phyloP scores from a whole-genome alignment of 2,113 vertebrate species.

The Cynopterus brachyotis region DNA sequence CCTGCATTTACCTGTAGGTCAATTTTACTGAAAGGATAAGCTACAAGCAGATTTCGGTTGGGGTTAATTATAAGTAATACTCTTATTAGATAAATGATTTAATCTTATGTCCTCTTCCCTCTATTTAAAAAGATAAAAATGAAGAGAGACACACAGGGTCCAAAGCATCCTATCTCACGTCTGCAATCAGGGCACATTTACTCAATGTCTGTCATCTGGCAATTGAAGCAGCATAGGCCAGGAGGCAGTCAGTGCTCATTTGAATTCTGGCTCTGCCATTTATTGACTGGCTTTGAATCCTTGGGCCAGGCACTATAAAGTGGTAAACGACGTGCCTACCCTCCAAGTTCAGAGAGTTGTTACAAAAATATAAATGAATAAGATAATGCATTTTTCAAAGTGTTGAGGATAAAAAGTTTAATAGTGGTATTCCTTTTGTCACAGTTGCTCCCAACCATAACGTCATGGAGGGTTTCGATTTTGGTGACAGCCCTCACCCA shows the following conservation, averaged over 20 bases:
- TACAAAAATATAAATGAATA: neutral
- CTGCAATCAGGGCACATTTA: fast-evolving
- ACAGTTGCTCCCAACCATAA: conserved; percentile 79
- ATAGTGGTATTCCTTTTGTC: conserved; percentile 22
- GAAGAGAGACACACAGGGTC: neutral
- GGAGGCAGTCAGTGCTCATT: neutral
- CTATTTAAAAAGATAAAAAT: neutral
- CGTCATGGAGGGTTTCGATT: conserved; percentile 78
- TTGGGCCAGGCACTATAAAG: neutral
- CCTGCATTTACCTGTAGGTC: neutral
- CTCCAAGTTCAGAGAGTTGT: neutral
- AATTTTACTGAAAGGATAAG: neutral
- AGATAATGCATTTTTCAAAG: neutral
- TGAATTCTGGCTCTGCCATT: neutral
- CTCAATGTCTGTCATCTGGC: too few relatives aligned
- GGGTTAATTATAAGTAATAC: neutral
- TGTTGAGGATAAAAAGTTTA: neutral
- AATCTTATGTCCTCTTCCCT: neutral
- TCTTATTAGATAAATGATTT: neutral
- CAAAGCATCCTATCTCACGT: neutral
- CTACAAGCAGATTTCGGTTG: conserved; percentile 26
- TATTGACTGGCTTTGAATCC: neutral
- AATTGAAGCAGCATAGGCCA: neutral
- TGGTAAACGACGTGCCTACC: neutral
- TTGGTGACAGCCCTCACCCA: conserved; percentile 70